A percentile compares a stretch with the other conserved stretches of the same genome.
These are phyloP conservation scores for Idaea straminata DNA, from an alignment of 2,888 invertebrate species.

Conservation along the genomic window DNA sequence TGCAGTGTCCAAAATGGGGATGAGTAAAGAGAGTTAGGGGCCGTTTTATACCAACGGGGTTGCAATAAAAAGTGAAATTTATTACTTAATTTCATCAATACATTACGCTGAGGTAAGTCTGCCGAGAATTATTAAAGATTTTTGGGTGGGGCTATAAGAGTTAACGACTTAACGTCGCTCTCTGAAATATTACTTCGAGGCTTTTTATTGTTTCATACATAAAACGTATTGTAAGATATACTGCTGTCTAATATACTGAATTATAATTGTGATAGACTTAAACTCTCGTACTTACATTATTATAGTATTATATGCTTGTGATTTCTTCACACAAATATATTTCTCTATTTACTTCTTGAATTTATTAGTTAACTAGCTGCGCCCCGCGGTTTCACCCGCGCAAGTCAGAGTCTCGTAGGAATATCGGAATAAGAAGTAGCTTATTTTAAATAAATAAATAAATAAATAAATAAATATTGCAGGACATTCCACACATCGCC, in stretches of 20 bases:
- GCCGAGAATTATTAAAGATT: conserved; percentile 24
- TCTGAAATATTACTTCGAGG: conserved; percentile 18
- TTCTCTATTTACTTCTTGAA: too few relatives aligned
- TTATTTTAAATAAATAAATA: too few relatives aligned
- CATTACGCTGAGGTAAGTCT: conserved; percentile 26
- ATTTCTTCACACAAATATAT: too few relatives aligned
- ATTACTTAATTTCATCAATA: conserved; percentile 34
- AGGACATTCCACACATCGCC: too few relatives aligned
- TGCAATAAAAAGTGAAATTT: conserved; percentile 40
- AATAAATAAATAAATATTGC: too few relatives aligned
- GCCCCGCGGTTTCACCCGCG: too few relatives aligned
- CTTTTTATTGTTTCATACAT: conserved; percentile 12
- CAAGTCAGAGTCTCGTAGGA: too few relatives aligned
- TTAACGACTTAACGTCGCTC: conserved; percentile 14
- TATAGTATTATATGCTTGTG: too few relatives aligned
- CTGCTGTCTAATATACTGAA: conserved; percentile 10
- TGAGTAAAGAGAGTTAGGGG: conserved; percentile 30
- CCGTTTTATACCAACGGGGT: conserved; percentile 39
- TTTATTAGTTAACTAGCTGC: too few relatives aligned
- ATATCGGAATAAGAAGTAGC: too few relatives aligned
- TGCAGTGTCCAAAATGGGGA: conserved; percentile 40
- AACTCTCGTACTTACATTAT: too few relatives aligned
- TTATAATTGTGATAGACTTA: too few relatives aligned
- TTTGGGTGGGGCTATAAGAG: conserved; percentile 19
- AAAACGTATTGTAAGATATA: neutral